Base-by-base conservation (phyloP, 2,113 vertebrate species). In the Silurus asotus region DNA sequence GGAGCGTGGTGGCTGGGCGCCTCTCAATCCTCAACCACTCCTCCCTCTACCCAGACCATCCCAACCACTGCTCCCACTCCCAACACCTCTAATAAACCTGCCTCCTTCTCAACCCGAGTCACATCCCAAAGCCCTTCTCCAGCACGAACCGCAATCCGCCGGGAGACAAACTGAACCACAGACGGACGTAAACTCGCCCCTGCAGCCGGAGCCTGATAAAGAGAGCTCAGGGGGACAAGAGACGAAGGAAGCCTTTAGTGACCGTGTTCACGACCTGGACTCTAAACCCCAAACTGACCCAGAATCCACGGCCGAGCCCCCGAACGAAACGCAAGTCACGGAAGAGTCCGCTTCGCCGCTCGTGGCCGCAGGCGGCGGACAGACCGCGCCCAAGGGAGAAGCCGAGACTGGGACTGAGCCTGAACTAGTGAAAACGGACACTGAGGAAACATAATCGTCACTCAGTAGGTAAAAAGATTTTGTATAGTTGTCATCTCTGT, bases 401-500 rank as follows among this genome's bases (percentile, higher is more conserved):
- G 94, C 97, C 96, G 95, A 96, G 93, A 97, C 95, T 97, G 97
- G 97, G 96, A 96, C 97, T 97, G 97, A 97, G 96, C 96, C 97
- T 97, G 97, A 98, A 96, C 96, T 99, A 97, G 97, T 98, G 97
- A 97, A 96, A 96, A 97, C 97, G 97, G 97, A 99, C 96, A 99
- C 97, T 98, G 98, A 99, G 96, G 97, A 97, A 96, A 98, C 98
- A 99, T 99, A 99, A 98, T 97, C 97, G 97, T 98, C 98, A 96
- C 97, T 98, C 97, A 98, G 97, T 98, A 99, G 98, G 97, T 99
- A 99, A 98, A 84, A 82, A 97, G 97, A 98, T 99, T 99, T 99
- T 98, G 97, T 99, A 98, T 97, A 99, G 98, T 98, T 98, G 97
- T 97, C 97, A 98, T 98, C 97, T 98, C 96, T 99, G 97, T 98